A percentile compares a stretch with the other conserved stretches of the same genome.
Evolutionary conservation across 2,797 vertebrate genomes (phyloP).

Genomic region (Dipus sagitta): DNA sequence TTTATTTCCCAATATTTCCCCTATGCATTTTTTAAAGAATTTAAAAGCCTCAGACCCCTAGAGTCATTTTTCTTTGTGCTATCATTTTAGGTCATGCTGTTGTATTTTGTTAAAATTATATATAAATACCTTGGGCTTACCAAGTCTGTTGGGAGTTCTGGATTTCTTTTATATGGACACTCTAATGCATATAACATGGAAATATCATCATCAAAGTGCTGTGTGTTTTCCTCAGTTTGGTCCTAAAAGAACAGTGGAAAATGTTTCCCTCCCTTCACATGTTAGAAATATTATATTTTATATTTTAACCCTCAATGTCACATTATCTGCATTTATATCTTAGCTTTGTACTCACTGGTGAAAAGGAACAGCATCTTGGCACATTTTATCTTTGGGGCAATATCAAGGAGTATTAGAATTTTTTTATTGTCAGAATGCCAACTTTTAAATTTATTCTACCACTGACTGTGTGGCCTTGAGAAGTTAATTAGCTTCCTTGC

Average conservation of each 20-base stretch:
- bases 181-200: not conserved
- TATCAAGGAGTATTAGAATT: not conserved
- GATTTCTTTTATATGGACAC: not conserved
- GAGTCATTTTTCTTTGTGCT: not conserved
- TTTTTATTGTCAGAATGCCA: not conserved
- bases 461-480: not conserved
- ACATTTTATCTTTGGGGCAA: not conserved
- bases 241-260: not conserved
- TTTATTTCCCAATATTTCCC: not conserved
- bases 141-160: not conserved
- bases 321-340: not conserved
- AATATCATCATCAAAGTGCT: slow-evolving; percentile 31
- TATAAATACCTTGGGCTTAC: not conserved
- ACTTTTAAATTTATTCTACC: not conserved
- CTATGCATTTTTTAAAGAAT: not conserved
- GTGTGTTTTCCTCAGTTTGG: not conserved
- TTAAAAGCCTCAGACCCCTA: not conserved
- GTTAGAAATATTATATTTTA: slow-evolving; percentile 19
- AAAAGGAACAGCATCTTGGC: not conserved
- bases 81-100: not conserved
- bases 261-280: not conserved
- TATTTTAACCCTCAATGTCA: not conserved
- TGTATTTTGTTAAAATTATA: not conserved
- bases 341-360: not conserved
- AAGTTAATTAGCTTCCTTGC: slow-evolving; percentile 14